Base-by-base conservation (phyloP, 2,113 vertebrate genomes). In the Notarius lentiginosus region DNA sequence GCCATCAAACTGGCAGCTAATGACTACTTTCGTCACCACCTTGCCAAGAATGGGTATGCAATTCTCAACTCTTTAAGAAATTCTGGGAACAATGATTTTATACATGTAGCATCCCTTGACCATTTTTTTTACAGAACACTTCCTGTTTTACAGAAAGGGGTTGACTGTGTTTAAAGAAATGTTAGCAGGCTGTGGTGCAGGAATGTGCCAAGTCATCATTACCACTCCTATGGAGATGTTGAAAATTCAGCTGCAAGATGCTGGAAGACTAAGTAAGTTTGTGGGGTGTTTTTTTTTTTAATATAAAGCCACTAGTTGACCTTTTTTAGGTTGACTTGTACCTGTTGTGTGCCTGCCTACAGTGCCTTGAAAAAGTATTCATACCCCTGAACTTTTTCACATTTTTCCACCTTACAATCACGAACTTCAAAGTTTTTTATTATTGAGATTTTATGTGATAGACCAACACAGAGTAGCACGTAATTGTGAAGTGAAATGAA, bases 161-260 rank as follows among this genome's bases (percentile, higher is more conserved):
- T 86, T 96, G 89, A 95, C 93, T 0, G 92, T 96, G 70, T 89
- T 94, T 22, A 96, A 93, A 92, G 96, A 96, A 90, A 96, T 96
- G 96, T 84, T 96, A 91, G 95, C 96, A 24, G 96, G 96, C 0
- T 96, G 96, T 88, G 95, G 94, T 81, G 96, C 96, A 0, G 96
- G 96, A 86, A 95, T 95, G 91, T 96, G 95, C 68, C 96, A 96
- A 83, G 96, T 96, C 15, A 70, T 96, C 76, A 77, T 96, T 79
- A 96, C 96, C 30, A 96, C 96, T 24, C 96, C 96, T 7, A 96
- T 96, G 96, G 96, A 96, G 86, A 96, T 96, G 96, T 94, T 96
- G 6, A 96, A 96, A 92, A 96, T 96, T 66, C 96, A 96, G 90
- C 89, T 96, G 0, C 96, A 96, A 89, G 96, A 96, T 85, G 96